Base-by-base conservation (phyloP, 2,797 vertebrate species). In the Semaprochilodus insignis region DNA sequence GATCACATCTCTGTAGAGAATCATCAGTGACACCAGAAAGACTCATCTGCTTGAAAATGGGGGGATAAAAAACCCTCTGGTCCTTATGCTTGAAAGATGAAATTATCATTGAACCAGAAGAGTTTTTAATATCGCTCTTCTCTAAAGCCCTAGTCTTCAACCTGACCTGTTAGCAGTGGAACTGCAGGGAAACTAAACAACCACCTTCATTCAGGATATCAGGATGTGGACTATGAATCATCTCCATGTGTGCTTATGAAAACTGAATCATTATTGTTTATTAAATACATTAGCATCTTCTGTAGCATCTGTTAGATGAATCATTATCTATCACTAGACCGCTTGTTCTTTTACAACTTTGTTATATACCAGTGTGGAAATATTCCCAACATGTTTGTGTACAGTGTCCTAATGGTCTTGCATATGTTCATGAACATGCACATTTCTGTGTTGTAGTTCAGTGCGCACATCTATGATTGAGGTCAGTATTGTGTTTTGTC, bases 1-100 rank as follows among this genome's bases (percentile, higher is more conserved):
- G 82, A 87, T 88, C 54, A 63, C 44, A 83, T 85, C 65, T 82
- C 77, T 85, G 74, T 75, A 70, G 44, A 67, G 62, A 69, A 65
- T 81, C 85, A 75, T 66, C 57, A 71, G 78, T 66, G 60, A 51
- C 67, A 73, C 19, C 55, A 71, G 44, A 59, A 83, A 65, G 78
- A 69, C 36, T 74, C 55, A 77, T 78, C 69, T 71, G 6, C 66
- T 70, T 81, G 77, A 16, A 51, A 75, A 48, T 16, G 14, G n/a
- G 44, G 54, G 23, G 15, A 25, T 34, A 36, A 16, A 44, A 57
- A 16, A 57, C 23, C 25, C 55, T 66, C 51, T 70, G 79, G 54
- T 87, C 76, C 34, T 81, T 78, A 60, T 69, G 48, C 27, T 80
- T 71, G 74, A 44, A 48, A 31, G 60, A 78, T 65, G 63, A 74